These are phyloP conservation scores for Heteromyza rotundicornis DNA, from an alignment of 2,888 invertebrate genomes.

Conservation along the genomic window DNA sequence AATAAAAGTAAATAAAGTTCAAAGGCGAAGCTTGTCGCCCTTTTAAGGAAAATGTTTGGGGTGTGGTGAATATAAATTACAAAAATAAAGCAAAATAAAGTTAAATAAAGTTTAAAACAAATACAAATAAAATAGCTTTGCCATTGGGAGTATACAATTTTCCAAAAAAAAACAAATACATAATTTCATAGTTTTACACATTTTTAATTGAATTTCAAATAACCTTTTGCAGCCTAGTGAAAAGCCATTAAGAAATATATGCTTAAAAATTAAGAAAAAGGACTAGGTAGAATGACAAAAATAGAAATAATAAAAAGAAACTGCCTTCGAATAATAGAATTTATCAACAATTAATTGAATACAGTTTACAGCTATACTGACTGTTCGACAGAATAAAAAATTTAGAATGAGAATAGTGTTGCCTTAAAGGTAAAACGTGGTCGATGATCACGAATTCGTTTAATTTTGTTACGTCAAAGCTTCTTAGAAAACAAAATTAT, in stretches of 20 bases:
- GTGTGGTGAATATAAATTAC: neutral
- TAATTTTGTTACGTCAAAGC: too few relatives aligned
- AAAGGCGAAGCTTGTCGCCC: too few relatives aligned
- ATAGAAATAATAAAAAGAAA: neutral
- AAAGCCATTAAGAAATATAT: too few relatives aligned
- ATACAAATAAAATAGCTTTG: conserved; percentile 41
- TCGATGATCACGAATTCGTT: too few relatives aligned
- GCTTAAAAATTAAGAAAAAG: neutral
- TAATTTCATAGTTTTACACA: neutral
- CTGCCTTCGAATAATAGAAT: conserved; percentile 15
- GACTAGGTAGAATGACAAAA: neutral
- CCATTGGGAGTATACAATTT: conserved; percentile 39
- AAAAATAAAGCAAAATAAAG: conserved; percentile 17
- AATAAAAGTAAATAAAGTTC: too few relatives aligned
- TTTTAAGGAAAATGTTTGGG: conserved; percentile 3
- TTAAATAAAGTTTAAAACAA: conserved; percentile 17
- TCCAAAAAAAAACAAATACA: neutral
- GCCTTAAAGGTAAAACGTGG: too few relatives aligned
- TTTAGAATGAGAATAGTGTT: too few relatives aligned
- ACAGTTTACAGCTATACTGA: too few relatives aligned
- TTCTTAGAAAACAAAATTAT: too few relatives aligned
- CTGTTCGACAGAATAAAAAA: too few relatives aligned
- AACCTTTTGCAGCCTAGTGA: too few relatives aligned
- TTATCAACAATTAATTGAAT: conserved; percentile 15
- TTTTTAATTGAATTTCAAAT: too few relatives aligned